Base-by-base conservation (phyloP, 2,888 invertebrate genomes). In the Drosophila dives region DNA sequence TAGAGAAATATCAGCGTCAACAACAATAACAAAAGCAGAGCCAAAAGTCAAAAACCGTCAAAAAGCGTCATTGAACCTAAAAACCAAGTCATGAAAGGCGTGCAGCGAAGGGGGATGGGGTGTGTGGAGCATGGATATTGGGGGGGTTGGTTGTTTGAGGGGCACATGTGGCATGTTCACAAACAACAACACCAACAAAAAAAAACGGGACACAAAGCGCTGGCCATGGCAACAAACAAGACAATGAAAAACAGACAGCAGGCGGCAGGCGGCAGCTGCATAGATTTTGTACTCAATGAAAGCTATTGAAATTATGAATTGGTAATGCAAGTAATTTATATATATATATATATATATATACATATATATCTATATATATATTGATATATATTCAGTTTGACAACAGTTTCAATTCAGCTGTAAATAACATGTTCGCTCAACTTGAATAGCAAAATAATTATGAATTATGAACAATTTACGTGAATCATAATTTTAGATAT, bases 1-100 rank as follows among this genome's bases (percentile, higher is more conserved):
- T 45, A 26, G 32, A 26, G 40, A 51, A 50, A 70, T 56, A 64
- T 64, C 40, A 75, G 62, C 79, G 67, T 75, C 80, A 75, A 72
- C 64, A 50, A 12, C 51, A 65, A 54, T 42, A 60, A 17, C 50
- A 77, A 64, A 69, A 71, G 58, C 61, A 72, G 53, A 59, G 71
- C 76, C 56, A 80, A 73, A 74, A 88, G 86, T 81, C 86, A 88
- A 86, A 86, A 78, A 84, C 81, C 80, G 70, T 88, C 85, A 86
- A 80, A 88, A 81, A 69, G 77, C 89, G 76, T 82, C 82, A 84
- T 72, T 81, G 84, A 72, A 72, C 72, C 68, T 63, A 79, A 38
- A 38, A 67, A 64, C 79, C 78, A 64, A 53, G 32, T 59, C 48
- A 64, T 34, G 23, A 23, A 11, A 20, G 11, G 29, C 40, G 7